These are phyloP conservation scores for Perodicticus potto DNA, from an alignment of 2,797 vertebrate species.

Conservation along the genomic window DNA sequence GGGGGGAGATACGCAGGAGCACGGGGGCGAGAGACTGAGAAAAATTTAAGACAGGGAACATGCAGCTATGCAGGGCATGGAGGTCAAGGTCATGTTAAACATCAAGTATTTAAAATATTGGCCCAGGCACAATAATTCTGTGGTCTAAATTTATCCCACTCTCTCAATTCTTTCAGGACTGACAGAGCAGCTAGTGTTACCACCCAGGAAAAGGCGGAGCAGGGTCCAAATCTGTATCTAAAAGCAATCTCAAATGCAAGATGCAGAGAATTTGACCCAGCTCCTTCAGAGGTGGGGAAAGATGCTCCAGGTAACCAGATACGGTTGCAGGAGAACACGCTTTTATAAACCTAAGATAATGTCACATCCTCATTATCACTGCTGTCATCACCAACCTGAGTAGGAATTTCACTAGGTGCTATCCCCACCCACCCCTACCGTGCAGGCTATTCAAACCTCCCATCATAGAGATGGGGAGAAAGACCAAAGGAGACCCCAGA, in stretches of 20 bases:
- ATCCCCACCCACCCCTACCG: too few relatives aligned
- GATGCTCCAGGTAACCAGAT: background rate
- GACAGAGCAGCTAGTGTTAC: slow-evolving; percentile 46
- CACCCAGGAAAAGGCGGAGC: slow-evolving; percentile 11
- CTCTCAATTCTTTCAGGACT: slow-evolving; percentile 42
- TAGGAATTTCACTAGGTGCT: background rate
- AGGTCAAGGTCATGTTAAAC: slow-evolving; percentile 62
- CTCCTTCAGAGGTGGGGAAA: background rate
- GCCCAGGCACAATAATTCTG: slow-evolving; percentile 51
- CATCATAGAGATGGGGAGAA: background rate
- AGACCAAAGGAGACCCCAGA: background rate
- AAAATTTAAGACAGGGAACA: slow-evolving; percentile 33
- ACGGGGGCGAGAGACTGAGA: background rate
- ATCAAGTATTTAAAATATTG: slow-evolving; percentile 73
- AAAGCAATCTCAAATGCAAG: background rate
- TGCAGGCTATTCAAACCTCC: background rate
- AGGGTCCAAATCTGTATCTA: background rate
- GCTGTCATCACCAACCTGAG: background rate
- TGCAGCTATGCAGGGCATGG: slow-evolving; percentile 24
- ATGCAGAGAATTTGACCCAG: background rate
- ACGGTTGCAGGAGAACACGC: background rate
- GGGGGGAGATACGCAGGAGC: background rate
- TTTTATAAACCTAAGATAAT: background rate
- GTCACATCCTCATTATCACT: background rate
- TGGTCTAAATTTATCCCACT: slow-evolving; percentile 75